These are phyloP conservation scores for Salvator merianae DNA, from an alignment of 2,113 vertebrate genomes.

Conservation along the genomic window DNA sequence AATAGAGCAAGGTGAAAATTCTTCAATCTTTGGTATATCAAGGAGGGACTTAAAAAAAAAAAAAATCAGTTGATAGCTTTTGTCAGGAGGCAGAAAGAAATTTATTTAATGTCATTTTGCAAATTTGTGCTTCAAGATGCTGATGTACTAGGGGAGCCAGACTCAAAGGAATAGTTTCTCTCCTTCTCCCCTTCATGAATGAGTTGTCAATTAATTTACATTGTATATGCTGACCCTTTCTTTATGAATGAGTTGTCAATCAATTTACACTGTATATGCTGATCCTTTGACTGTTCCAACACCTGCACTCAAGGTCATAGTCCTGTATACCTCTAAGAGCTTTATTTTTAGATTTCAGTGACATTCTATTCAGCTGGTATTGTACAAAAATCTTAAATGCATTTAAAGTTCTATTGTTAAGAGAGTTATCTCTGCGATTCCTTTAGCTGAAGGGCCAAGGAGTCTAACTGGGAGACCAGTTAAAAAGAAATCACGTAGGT, in stretches of 20 bases:
- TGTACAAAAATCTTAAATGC: too few relatives aligned
- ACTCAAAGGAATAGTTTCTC: too few relatives aligned
- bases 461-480: background rate
- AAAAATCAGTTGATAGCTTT: too few relatives aligned
- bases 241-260: too few relatives aligned
- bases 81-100: too few relatives aligned
- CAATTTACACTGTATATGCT: background rate
- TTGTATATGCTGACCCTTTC: background rate
- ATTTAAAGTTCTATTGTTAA: background rate
- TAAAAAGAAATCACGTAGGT: conserved; percentile 2
- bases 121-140: too few relatives aligned
- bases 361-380: background rate
- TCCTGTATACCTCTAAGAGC: background rate
- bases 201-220: background rate
- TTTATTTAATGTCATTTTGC: too few relatives aligned
- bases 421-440: background rate
- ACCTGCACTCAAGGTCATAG: background rate
- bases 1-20: too few relatives aligned
- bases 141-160: too few relatives aligned
- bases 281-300: background rate
- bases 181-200: too few relatives aligned
- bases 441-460: conserved; percentile 13
- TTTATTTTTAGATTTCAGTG: background rate
- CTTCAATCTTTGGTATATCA: too few relatives aligned
- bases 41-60: too few relatives aligned